Evolutionary conservation across 1,140 invertebrate species (phyloP).

Genomic region (Tetranychus cinnabarinus): DNA sequence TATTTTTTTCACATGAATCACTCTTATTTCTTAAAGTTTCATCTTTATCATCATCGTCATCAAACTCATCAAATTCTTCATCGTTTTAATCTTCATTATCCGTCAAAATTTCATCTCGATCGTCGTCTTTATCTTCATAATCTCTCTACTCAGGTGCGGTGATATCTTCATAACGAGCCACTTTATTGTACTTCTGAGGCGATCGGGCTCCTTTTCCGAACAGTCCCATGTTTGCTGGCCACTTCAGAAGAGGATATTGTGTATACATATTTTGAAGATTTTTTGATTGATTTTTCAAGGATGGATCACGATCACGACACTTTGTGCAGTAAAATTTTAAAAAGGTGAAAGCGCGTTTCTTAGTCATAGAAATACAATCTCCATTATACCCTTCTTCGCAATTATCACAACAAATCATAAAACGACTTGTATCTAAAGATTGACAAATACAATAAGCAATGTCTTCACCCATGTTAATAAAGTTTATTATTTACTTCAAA

Average conservation of each 20-base stretch:
- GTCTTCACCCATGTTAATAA: conserved; percentile 11
- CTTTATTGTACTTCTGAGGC: not conserved
- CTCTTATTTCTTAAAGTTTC: not conserved
- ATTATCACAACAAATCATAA: conserved; percentile 93
- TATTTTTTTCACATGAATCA: not conserved
- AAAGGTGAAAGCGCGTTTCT: conserved; percentile 72
- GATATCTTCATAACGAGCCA: not conserved
- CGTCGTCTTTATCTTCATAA: conserved; percentile 2
- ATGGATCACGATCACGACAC: conserved; percentile 43
- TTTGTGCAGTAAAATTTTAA: conserved; percentile 64
- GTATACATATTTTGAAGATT: not conserved
- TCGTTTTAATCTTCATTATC: too few relatives aligned
- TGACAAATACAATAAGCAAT: conserved; percentile 84
- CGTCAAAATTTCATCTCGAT: too few relatives aligned
- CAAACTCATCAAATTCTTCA: not conserved
- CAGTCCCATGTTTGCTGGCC: not conserved
- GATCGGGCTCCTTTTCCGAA: not conserved
- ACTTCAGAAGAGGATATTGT: not conserved
- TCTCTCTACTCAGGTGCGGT: too few relatives aligned
- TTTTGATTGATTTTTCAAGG: conserved; percentile 43
- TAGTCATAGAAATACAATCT: conserved; percentile 82
- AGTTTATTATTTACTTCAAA: too few relatives aligned
- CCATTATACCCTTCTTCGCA: conserved; percentile 98
- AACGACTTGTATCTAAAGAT: conserved; percentile 65
- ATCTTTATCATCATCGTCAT: conserved; percentile 6